Evolutionary conservation across 2,113 vertebrate genomes (phyloP).

Genomic region (Gymnarchus niloticus): DNA sequence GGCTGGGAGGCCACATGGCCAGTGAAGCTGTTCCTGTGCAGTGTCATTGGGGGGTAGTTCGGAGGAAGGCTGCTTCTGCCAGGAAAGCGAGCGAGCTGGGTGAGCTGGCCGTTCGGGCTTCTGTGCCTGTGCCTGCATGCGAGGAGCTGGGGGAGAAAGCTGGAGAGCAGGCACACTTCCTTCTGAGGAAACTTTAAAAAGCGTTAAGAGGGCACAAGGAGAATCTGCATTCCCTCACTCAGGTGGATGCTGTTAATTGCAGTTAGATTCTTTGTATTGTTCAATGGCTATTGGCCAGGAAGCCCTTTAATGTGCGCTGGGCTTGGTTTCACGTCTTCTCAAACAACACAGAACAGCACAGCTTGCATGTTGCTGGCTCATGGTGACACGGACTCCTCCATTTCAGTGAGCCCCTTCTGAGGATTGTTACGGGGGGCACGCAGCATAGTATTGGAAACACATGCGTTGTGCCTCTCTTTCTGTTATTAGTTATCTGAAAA

Average conservation of each 20-base stretch:
- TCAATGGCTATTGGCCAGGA: too few relatives aligned
- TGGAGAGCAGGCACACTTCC: not conserved
- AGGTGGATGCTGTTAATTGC: too few relatives aligned
- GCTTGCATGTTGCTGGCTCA: too few relatives aligned
- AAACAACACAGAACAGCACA: too few relatives aligned
- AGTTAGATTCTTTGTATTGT: too few relatives aligned
- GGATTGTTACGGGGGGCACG: not conserved
- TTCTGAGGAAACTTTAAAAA: not conserved
- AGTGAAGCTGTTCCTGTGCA: not conserved
- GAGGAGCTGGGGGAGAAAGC: not conserved
- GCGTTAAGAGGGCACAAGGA: not conserved
- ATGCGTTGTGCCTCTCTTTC: slow-evolving; percentile 25
- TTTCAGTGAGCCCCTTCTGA: not conserved
- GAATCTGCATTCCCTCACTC: not conserved
- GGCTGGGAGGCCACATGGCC: not conserved
- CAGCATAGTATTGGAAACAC: slow-evolving; percentile 16
- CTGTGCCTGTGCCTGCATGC: not conserved
- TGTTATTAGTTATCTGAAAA: slow-evolving; percentile 31
- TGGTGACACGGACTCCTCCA: too few relatives aligned
- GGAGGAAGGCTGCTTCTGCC: not conserved
- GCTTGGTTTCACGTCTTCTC: too few relatives aligned
- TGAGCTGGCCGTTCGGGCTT: not conserved
- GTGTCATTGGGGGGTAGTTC: not conserved
- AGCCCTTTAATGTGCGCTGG: too few relatives aligned
- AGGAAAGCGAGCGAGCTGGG: not conserved